phyloP scores from a whole-genome alignment of 2,888 invertebrate species.

The Yponomeuta plumbellus region DNA sequence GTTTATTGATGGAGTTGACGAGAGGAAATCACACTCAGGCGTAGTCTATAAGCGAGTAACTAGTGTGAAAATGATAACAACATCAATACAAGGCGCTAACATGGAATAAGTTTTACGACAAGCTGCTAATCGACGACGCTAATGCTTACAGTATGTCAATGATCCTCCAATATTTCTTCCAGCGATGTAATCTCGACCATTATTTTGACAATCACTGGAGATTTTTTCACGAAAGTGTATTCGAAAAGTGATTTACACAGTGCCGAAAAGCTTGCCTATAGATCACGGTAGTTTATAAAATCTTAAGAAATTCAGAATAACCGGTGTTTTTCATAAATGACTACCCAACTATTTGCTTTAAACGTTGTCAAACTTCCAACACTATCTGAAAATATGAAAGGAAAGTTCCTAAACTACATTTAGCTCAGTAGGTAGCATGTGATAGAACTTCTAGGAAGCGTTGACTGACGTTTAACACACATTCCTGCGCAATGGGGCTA shows the following conservation, averaged over 20 bases:
- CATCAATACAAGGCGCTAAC: slow-evolving; percentile 32
- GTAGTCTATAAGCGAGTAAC: slow-evolving; percentile 21
- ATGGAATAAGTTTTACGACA: slow-evolving; percentile 31
- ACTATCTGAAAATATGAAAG: not conserved
- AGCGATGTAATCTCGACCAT: slow-evolving; percentile 2
- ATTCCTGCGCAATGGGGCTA: slow-evolving; percentile 46
- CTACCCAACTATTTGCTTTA: not conserved
- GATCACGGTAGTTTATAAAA: too few relatives aligned
- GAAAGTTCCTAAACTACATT: too few relatives aligned
- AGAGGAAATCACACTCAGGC: slow-evolving; percentile 28
- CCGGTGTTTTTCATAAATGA: not conserved
- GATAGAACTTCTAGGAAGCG: slow-evolving; percentile 42
- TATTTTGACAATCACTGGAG: not conserved
- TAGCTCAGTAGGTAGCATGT: not conserved
- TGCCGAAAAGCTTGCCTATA: too few relatives aligned
- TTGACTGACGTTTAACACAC: slow-evolving; percentile 48
- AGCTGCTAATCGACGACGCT: slow-evolving; percentile 30
- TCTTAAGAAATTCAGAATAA: not conserved
- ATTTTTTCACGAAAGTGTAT: not conserved
- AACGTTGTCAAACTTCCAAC: not conserved
- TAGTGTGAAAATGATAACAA: slow-evolving; percentile 30
- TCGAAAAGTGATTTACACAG: too few relatives aligned
- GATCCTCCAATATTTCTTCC: slow-evolving; percentile 18
- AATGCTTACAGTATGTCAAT: slow-evolving; percentile 25
- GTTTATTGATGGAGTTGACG: slow-evolving; percentile 23